Percentiles rank a stretch among this genome's conserved stretches.
Evolutionary conservation across 2,113 vertebrate genomes (phyloP).

Genomic region (Panthera uncia): DNA sequence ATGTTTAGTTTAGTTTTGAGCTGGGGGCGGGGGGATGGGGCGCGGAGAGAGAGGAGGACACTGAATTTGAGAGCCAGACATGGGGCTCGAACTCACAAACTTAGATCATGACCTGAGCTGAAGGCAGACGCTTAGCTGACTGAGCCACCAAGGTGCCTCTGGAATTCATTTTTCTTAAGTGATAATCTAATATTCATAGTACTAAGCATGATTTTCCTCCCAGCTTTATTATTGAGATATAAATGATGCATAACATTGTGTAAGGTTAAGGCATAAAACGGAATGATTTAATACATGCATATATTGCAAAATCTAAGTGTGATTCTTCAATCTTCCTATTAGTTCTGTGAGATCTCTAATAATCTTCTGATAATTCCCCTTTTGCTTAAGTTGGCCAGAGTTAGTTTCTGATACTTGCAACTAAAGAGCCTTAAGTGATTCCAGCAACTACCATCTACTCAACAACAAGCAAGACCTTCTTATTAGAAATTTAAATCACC

Average conservation of each 20-base stretch:
- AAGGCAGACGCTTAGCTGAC: too few species aligned
- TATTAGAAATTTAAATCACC: background rate
- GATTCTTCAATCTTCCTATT: background rate
- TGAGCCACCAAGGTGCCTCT: too few species aligned
- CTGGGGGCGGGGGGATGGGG: too few species aligned
- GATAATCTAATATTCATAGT: background rate
- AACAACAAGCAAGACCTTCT: background rate
- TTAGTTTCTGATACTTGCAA: constrained; percentile 11
- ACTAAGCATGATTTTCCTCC: background rate
- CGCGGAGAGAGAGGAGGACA: too few species aligned
- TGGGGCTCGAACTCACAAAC: too few species aligned
- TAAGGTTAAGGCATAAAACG: background rate
- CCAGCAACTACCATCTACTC: background rate
- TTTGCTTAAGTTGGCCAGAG: background rate
- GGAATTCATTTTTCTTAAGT: constrained; percentile 8
- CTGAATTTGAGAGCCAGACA: too few species aligned
- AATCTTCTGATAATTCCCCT: background rate
- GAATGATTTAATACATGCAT: background rate
- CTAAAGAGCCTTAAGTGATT: background rate
- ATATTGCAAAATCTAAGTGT: background rate
- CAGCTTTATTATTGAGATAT: background rate
- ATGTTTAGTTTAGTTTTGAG: too few species aligned
- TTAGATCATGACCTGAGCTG: too few species aligned
- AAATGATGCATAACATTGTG: background rate
- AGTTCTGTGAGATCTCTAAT: background rate